These are phyloP conservation scores for Brachionus angularis DNA, from an alignment of 1,140 invertebrate genomes.

Conservation along the genomic window DNA sequence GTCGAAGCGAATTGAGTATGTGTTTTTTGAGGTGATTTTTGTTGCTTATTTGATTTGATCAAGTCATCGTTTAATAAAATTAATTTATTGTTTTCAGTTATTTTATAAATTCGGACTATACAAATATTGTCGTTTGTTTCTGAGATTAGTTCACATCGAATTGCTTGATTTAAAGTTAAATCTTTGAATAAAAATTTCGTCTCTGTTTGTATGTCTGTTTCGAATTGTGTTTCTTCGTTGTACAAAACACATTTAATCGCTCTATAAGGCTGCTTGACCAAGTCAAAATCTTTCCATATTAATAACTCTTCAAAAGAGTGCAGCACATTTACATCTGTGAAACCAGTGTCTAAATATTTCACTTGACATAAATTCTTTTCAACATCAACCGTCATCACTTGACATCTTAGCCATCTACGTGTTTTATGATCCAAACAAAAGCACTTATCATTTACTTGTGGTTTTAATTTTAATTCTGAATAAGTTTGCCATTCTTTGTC, in stretches of 20 bases:
- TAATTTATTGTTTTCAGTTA: background rate
- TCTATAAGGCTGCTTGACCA: background rate
- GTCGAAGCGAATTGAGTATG: background rate
- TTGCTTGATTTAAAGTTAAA: background rate
- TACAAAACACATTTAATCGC: slow-evolving; percentile 9
- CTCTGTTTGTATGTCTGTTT: background rate
- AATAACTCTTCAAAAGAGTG: background rate
- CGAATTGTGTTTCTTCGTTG: background rate
- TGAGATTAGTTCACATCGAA: background rate
- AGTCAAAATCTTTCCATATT: slow-evolving; percentile 3
- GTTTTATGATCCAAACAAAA: background rate
- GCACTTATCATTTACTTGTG: background rate
- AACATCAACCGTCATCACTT: background rate
- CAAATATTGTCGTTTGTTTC: too few relatives aligned
- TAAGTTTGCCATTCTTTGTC: slow-evolving; percentile 2
- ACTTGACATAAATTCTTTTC: slow-evolving; percentile 22
- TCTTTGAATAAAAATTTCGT: slow-evolving; percentile 37
- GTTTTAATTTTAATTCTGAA: background rate
- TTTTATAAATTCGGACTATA: slow-evolving; percentile 10
- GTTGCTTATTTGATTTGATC: background rate
- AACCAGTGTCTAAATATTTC: slow-evolving; percentile 10
- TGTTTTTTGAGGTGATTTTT: background rate
- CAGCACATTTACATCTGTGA: background rate
- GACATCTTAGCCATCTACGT: background rate
- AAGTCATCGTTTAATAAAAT: background rate